Evolutionary conservation across 23 tunicate species (phyloP).

Genomic region (Trididemnum miniatum): DNA sequence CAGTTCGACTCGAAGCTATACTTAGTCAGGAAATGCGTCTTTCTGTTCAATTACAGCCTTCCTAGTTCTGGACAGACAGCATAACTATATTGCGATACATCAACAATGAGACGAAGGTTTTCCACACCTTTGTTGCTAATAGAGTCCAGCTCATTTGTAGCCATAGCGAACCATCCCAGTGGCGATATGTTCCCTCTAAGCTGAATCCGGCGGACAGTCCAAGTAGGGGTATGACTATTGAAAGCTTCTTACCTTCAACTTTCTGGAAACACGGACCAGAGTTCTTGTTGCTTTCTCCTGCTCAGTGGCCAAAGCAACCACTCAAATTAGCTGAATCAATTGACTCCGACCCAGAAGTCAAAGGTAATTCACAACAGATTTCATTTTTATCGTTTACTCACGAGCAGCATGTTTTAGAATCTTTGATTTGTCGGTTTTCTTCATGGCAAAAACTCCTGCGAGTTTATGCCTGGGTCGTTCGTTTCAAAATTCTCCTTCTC

Average conservation of each 20-base stretch:
- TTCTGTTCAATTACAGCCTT: not conserved
- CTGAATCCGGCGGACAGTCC: slow-evolving; percentile 53
- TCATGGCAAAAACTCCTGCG: slow-evolving; percentile 29
- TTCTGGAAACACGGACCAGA: slow-evolving; percentile 52
- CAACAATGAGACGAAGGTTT: slow-evolving; percentile 5
- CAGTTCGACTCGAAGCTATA: slow-evolving; percentile 15
- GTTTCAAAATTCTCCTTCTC: not conserved
- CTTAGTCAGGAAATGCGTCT: slow-evolving; percentile 33
- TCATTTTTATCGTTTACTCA: not conserved
- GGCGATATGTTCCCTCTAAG: slow-evolving; percentile 40
- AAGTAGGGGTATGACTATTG: slow-evolving; percentile 34
- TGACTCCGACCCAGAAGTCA: slow-evolving; percentile 40
- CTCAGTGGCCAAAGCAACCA: slow-evolving; percentile 42
- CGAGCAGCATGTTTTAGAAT: slow-evolving; percentile 6
- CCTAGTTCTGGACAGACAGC: slow-evolving; percentile 59
- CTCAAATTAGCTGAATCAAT: not conserved
- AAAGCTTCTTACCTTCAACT: slow-evolving; percentile 5
- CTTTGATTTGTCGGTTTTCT: slow-evolving; percentile 10
- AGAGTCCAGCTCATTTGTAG: slow-evolving; percentile 36
- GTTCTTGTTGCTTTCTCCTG: slow-evolving; percentile 33
- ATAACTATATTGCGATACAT: slow-evolving; percentile 48
- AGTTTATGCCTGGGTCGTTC: slow-evolving; percentile 28
- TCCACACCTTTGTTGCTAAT: slow-evolving; percentile 64
- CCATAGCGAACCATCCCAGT: slow-evolving; percentile 22
- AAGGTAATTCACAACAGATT: not conserved